Evolutionary conservation across 2,797 vertebrate genomes (phyloP).

Genomic region (Neosilurus mollespiculum): DNA sequence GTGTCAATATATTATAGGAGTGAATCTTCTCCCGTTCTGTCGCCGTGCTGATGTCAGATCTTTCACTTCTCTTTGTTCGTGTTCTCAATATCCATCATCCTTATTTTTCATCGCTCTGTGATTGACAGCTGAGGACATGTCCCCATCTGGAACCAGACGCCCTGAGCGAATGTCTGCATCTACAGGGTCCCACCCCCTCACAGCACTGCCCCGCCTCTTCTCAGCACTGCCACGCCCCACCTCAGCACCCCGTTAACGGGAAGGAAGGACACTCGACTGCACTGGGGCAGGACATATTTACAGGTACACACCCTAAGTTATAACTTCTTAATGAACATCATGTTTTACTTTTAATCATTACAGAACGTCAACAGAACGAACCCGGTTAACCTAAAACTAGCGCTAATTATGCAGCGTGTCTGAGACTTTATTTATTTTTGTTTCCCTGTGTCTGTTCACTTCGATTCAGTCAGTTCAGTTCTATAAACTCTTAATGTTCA

Average conservation of each 20-base stretch:
- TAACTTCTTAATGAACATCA: background rate
- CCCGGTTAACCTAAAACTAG: background rate
- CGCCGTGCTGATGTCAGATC: no score
- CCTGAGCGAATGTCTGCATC: slow-evolving; percentile 86
- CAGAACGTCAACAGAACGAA: no score
- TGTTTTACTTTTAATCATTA: no score
- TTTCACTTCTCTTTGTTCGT: background rate
- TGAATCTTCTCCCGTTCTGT: no score
- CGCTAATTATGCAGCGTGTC: background rate
- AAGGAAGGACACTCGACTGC: slow-evolving; percentile 78
- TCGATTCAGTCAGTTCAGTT: background rate
- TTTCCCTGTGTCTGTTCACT: background rate
- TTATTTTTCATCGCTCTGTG: slow-evolving; percentile 21
- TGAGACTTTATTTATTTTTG: background rate
- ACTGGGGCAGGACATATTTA: slow-evolving; percentile 85
- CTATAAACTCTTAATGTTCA: background rate
- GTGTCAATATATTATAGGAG: no score
- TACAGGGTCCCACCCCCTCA: slow-evolving; percentile 76
- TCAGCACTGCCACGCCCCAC: slow-evolving; percentile 74
- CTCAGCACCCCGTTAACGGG: slow-evolving; percentile 79
- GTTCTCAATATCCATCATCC: background rate
- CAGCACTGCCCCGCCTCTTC: slow-evolving; percentile 72
- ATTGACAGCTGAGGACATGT: slow-evolving; percentile 80
- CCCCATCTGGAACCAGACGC: slow-evolving; percentile 84
- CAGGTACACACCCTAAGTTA: slow-evolving; percentile 71